These are phyloP conservation scores for Acholoe squamosa DNA, from an alignment of 2,888 invertebrate species.

Conservation along the genomic window DNA sequence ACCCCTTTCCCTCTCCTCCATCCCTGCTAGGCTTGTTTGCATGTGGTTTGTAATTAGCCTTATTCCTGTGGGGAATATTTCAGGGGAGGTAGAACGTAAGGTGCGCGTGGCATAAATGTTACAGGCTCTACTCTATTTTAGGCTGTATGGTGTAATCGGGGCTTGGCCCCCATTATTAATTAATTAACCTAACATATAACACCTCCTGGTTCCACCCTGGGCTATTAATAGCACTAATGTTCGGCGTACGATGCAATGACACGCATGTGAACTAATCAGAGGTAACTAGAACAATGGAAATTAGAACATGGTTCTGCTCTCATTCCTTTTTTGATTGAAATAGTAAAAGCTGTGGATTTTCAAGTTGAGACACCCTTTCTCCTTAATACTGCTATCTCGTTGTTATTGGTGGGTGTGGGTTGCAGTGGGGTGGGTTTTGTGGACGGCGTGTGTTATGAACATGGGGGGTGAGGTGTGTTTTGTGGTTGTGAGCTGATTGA, in stretches of 20 bases:
- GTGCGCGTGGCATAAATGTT: conserved; percentile 39
- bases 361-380: no score
- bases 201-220: neutral
- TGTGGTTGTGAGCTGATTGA: conserved; percentile 11
- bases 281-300: no score
- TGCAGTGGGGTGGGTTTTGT: neutral
- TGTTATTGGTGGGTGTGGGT: neutral
- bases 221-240: no score
- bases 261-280: no score
- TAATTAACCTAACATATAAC: conserved; percentile 10
- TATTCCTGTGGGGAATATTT: conserved; percentile 34
- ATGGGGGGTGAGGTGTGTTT: conserved; percentile 32
- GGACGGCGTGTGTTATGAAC: neutral
- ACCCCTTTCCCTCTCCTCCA: no score
- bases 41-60: conserved; percentile 44
- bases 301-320: no score
- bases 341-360: no score
- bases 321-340: no score
- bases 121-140: conserved; percentile 21
- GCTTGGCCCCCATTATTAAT: neutral
- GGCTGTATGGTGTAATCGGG: neutral
- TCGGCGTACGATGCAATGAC: no score
- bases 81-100: conserved; percentile 28
- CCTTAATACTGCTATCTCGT: neutral
- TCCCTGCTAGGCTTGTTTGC: conserved; percentile 25